These are phyloP conservation scores for Cylloceria caligata DNA, from an alignment of 2,888 invertebrate genomes.

Conservation along the genomic window DNA sequence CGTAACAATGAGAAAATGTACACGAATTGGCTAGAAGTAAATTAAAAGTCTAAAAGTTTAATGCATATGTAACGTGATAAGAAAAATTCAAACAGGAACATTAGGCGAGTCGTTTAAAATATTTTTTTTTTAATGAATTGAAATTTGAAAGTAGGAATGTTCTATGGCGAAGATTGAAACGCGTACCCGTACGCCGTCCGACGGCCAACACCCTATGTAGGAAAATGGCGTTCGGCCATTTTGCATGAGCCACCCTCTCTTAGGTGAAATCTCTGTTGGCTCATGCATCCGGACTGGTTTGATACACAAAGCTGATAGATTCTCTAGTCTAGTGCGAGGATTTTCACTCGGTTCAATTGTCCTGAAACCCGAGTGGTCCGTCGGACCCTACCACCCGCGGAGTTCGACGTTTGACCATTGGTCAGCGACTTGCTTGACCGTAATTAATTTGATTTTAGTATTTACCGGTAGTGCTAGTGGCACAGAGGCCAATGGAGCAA, in stretches of 20 bases:
- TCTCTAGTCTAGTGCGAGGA: constrained; percentile 12
- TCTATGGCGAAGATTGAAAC: not conserved
- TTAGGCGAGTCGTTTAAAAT: too few relatives aligned
- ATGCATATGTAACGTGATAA: not conserved
- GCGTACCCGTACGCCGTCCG: constrained; percentile 45
- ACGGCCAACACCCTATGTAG: constrained; percentile 58
- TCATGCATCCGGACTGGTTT: constrained; percentile 11
- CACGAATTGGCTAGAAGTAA: too few relatives aligned
- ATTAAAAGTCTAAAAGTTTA: too few relatives aligned
- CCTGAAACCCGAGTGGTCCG: constrained; percentile 74
- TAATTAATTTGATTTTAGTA: constrained; percentile 79
- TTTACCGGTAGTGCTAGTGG: not conserved
- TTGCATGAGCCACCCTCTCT: constrained; percentile 72
- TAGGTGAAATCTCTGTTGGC: constrained; percentile 41
- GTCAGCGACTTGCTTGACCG: constrained; percentile 82
- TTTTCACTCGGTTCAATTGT: constrained; percentile 75
- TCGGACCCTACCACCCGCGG: constrained; percentile 76
- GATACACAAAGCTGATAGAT: constrained; percentile 4
- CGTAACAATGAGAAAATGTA: too few relatives aligned
- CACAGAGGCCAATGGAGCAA: not conserved
- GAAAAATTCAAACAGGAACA: too few relatives aligned
- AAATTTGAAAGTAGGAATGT: not conserved
- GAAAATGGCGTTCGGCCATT: constrained; percentile 81
- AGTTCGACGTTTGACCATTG: constrained; percentile 80
- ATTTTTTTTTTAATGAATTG: too few relatives aligned